phyloP scores from a whole-genome alignment of 2,113 vertebrate species.

The Lepus timidus region DNA sequence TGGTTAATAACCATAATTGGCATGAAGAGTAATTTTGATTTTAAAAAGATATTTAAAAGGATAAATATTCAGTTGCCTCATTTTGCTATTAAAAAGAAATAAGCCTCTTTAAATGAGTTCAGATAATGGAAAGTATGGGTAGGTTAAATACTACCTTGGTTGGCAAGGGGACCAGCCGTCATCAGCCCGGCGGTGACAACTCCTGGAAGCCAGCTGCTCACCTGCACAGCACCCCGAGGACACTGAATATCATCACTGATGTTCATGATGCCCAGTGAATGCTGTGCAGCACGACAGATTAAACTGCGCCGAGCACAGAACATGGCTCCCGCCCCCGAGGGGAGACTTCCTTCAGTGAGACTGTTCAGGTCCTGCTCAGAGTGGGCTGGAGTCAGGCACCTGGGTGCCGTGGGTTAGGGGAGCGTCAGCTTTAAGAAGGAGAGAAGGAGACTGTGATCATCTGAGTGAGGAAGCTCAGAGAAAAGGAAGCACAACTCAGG shows the following conservation, averaged over 20 bases:
- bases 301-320: conserved; percentile 25
- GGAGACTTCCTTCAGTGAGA: conserved; percentile 29
- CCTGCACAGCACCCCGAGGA: not conserved
- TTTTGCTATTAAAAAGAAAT: conserved; percentile 60
- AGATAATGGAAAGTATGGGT: not conserved
- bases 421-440: rapidly evolving
- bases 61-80: conserved; percentile 73
- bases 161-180: too few species aligned
- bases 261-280: not conserved
- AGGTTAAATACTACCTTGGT: not conserved
- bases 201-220: not conserved
- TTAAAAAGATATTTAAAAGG: conserved; percentile 74
- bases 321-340: not conserved
- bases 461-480: rapidly evolving
- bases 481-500: not conserved
- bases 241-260: not conserved
- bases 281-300: conserved; percentile 24
- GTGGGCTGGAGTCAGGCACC: not conserved
- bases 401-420: rapidly evolving
- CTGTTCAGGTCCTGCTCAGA: not conserved
- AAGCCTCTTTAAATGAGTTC: conserved; percentile 13
- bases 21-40: conserved; percentile 77
- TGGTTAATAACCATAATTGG: conserved; percentile 80
- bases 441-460: not conserved
- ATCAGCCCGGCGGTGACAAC: too few species aligned